Conservation (phyloP, 2,797 vertebrate genomes). For the Megaceryle alcyon region DNA sequence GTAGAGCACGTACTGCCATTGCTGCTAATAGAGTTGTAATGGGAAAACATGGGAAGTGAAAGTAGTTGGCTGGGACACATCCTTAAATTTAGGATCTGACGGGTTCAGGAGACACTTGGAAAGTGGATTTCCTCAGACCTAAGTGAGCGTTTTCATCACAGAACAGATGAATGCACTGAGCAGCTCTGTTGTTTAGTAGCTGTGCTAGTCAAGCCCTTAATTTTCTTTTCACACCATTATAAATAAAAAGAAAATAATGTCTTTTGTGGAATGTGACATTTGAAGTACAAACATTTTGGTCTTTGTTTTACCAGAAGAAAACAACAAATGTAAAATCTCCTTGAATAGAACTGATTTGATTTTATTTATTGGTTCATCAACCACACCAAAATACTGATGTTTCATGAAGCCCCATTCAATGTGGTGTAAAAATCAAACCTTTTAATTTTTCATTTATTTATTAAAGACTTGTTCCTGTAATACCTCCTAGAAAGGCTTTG, state of each 20-base stretch:
- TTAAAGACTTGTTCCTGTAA: fast-evolving
- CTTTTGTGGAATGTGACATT: background rate
- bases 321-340: background rate
- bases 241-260: background rate
- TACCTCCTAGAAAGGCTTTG: background rate
- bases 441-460: background rate
- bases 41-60: background rate
- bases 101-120: background rate
- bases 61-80: background rate
- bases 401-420: background rate
- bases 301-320: background rate
- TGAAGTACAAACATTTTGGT: background rate
- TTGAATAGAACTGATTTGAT: background rate
- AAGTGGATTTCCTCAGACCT: background rate
- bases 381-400: background rate
- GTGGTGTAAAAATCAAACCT: background rate
- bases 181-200: background rate
- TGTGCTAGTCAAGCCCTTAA: background rate
- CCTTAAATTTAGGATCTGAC: background rate
- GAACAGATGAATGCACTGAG: background rate
- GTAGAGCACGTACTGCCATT: background rate
- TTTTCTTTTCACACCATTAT: background rate
- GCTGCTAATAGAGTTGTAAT: background rate
- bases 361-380: background rate
- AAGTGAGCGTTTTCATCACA: background rate